Base-by-base conservation (phyloP, 1,140 invertebrate genomes). In the Papilio xuthus region DNA sequence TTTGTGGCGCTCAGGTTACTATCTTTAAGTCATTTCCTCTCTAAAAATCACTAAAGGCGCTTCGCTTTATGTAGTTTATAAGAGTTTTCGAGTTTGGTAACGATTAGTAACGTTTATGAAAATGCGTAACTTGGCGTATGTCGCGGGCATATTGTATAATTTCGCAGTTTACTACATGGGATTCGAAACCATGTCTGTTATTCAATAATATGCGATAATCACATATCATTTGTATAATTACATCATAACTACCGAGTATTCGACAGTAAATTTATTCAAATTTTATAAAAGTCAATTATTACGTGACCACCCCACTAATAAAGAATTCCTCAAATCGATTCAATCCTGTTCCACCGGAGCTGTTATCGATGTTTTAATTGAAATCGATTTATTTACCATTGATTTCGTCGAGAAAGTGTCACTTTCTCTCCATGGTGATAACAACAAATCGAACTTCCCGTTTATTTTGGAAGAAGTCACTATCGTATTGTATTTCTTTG, bases 381-480 rank as follows among this genome's bases (percentile, higher is more conserved):
- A 88, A 87, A 83, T 77, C 81, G 78, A 87, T 88, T 86, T 86
- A 85, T 87, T 87, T 85, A 84, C 85, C 84, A 82, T 83, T 86
- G 81, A 86, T 86, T 84, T 80, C 79, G 80, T 74, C 81, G 83
- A 86, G 88, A 90, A 90, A 90, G 89, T 85, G 78, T 77, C 80
- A 82, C 87, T 90, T 89, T 90, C 87, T 85, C 85, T 80, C 69
- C 79, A 80, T 84, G 73, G 81, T 63, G 79, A 75, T 76, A 80
- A 82, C 72, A 84, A 83, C 84, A 80, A 84, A 83, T 81, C 80
- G 69, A 78, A 81, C 78, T 79, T 86, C 83, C 84, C 84, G 84
- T 79, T 86, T 82, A 82, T 84, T 84, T 86, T 80, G 77, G 81
- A 84, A 76, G 79, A 71, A 50, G 56, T 76, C 79, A 83, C 78